Conservation (phyloP, 2,797 vertebrate genomes). For the Petrocephalus schoutedeni region DNA sequence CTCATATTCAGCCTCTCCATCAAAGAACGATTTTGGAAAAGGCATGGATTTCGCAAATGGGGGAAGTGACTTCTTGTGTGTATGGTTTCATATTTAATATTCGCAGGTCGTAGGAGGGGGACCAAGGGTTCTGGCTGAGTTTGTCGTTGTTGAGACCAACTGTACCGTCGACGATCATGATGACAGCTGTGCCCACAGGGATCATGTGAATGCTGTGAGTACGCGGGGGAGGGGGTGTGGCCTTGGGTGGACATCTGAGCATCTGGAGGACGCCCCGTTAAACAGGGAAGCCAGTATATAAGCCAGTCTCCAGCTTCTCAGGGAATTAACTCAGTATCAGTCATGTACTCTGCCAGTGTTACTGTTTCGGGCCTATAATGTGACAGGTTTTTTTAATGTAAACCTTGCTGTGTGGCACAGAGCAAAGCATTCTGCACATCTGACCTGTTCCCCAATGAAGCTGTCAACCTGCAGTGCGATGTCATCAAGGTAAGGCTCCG, state of each 20-base stretch:
- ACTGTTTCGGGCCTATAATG: neutral
- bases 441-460: slow-evolving; percentile 12
- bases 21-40: neutral
- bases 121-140: slow-evolving; percentile 48
- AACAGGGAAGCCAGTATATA: neutral
- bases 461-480: slow-evolving; percentile 47
- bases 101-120: slow-evolving; percentile 51
- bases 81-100: neutral
- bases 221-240: neutral
- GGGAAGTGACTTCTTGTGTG: neutral
- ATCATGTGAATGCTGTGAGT: slow-evolving; percentile 53
- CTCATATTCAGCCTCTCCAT: neutral
- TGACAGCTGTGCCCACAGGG: slow-evolving; percentile 44
- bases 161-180: slow-evolving; percentile 45
- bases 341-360: neutral
- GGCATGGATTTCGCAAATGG: neutral
- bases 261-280: neutral
- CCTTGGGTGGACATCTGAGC: neutral
- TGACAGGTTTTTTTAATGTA: neutral
- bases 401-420: slow-evolving; percentile 37
- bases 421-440: slow-evolving; percentile 57
- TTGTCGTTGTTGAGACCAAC: slow-evolving; percentile 55
- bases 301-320: neutral
- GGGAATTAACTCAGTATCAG: neutral
- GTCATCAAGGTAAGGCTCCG: slow-evolving; percentile 56